These are phyloP conservation scores for Cyanistes caeruleus DNA, from an alignment of 2,113 vertebrate genomes.

Conservation along the genomic window DNA sequence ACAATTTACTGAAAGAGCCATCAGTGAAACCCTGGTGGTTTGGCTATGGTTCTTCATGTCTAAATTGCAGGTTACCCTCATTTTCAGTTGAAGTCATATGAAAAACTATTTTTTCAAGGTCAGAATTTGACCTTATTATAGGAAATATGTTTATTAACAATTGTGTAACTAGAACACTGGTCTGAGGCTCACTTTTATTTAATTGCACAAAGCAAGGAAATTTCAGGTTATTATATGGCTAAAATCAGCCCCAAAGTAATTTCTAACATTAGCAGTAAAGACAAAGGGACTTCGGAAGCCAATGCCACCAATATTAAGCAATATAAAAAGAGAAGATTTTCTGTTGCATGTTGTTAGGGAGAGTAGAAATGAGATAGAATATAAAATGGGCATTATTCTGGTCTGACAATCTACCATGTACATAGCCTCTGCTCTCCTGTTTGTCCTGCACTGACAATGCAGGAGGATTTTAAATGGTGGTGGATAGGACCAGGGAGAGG, in stretches of 20 bases:
- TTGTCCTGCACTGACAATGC: background rate
- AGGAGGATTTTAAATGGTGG: background rate
- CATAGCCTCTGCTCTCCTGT: background rate
- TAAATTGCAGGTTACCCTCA: background rate
- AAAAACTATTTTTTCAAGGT: background rate
- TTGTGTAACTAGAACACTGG: background rate
- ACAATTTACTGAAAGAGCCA: conserved; percentile 30
- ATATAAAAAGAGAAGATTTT: background rate
- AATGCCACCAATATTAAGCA: background rate
- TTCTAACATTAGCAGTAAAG: no score
- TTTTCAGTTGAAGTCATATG: background rate
- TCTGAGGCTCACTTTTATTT: background rate
- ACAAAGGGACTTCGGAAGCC: no score
- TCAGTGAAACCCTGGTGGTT: conserved; percentile 7
- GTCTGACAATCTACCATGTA: background rate
- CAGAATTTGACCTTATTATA: background rate
- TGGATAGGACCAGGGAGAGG: background rate
- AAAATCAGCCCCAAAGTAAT: background rate
- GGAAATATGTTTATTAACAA: background rate
- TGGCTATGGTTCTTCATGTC: background rate
- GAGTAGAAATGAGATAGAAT: background rate
- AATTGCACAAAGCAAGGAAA: background rate
- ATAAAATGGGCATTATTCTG: background rate
- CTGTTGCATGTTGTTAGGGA: background rate
- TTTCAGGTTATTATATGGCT: background rate